Base-by-base conservation (phyloP, 2,113 vertebrate species). In the Asarcornis scutulata region DNA sequence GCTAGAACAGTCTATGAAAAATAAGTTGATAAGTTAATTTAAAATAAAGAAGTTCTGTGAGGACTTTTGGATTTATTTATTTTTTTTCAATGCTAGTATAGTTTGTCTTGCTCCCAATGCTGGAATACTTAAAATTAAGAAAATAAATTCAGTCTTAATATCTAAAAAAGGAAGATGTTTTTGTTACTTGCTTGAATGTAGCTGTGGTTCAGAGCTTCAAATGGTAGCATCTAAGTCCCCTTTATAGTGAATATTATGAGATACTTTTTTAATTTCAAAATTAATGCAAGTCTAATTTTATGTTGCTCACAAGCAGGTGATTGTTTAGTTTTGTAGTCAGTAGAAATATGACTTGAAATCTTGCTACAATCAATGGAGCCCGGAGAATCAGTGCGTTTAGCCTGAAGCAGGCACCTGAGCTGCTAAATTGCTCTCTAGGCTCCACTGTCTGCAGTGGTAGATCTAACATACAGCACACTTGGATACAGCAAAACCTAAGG, bases 351-450 rank as follows among this genome's bases (percentile, higher is more conserved):
- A 31, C 46, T 48, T 48, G 46, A 48, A 48, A 48, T 48, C 46
- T 27, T 3, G 32, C 7, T 62, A 4, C 1, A 21, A 18, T 59
- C 5, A 8, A 22, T 6, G 27, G 31, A 89, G 22, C 32, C 18
- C 38, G 29, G 3, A 38, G 31, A 53, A 71, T 64, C 6, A 1
- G 29, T 52, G 21, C 1, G 0, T 67, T 82, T 26, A 68, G 13
- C 22, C 58, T 69, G 58, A 22, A 76, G 71, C 6, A 82, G 87
- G 12, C 13, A 71, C 11, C 13, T 13, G 20, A 87, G 60, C 13
- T 52, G 40, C 18, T 52, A 17, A 42, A n/a, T 46, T 32, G 34
- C 4, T 2, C 44, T 36, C 27, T 5, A 23, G 38, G 10, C 17
- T 88, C 20, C 32, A 6, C 25, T 56, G 53, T 5, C 55, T 68